Evolutionary conservation across 2,113 vertebrate genomes (phyloP).

Genomic region (Entelurus aequoreus): DNA sequence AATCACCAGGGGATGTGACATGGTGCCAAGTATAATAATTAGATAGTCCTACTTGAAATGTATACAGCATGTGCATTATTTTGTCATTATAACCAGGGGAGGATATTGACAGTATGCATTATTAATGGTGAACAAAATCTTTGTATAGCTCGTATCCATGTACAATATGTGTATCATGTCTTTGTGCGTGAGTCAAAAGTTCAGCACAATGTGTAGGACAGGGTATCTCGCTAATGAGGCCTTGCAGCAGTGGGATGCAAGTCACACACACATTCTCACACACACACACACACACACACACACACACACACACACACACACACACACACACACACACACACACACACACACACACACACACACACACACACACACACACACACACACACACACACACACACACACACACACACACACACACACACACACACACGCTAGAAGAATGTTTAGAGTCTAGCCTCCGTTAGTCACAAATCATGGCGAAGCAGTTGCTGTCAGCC

Average conservation of each 20-base stretch:
- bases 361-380: neutral
- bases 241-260: constrained; percentile 62
- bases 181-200: constrained; percentile 33
- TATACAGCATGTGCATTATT: neutral
- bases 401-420: neutral
- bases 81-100: neutral
- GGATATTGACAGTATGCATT: neutral
- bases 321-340: neutral
- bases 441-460: constrained; percentile 62
- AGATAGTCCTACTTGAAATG: neutral
- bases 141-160: constrained; percentile 1
- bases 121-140: constrained; percentile 21
- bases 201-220: constrained; percentile 59
- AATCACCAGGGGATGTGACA: constrained; percentile 12
- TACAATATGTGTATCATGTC: constrained; percentile 12
- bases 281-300: neutral
- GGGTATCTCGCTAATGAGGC: constrained; percentile 75
- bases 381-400: neutral
- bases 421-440: constrained; percentile 31
- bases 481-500: constrained; percentile 42
- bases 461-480: constrained; percentile 58
- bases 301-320: neutral
- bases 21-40: neutral
- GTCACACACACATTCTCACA: constrained; percentile 8
- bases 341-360: neutral